phyloP scores from a whole-genome alignment of 2,888 invertebrate genomes.

The Drosophila barbarae region DNA sequence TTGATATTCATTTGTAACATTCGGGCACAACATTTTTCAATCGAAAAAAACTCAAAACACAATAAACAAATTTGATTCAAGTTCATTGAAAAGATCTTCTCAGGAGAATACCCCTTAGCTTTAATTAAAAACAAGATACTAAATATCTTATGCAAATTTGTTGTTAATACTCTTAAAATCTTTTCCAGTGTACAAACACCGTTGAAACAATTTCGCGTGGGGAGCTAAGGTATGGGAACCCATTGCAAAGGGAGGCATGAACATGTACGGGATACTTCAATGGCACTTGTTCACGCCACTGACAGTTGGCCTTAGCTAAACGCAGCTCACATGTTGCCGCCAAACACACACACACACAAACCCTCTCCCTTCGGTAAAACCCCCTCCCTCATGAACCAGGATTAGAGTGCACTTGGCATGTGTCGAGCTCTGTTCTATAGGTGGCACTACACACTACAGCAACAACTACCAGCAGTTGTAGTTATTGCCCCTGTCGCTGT shows the following conservation, averaged over 20 bases:
- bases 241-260: conserved; percentile 1
- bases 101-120: neutral
- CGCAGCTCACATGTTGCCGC: conserved; percentile 30
- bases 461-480: conserved; percentile 3
- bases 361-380: conserved; percentile 10
- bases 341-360: conserved; percentile 4
- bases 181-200: conserved; percentile 7
- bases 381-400: neutral
- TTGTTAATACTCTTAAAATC: neutral
- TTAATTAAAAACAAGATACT: neutral
- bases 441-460: neutral
- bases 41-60: too few species aligned
- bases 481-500: conserved; percentile 11
- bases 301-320: conserved; percentile 52
- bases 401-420: conserved; percentile 58
- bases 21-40: too few species aligned
- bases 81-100: neutral
- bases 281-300: conserved; percentile 55
- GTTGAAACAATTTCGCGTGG: conserved; percentile 36
- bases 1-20: too few species aligned
- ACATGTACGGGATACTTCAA: conserved; percentile 42
- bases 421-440: conserved; percentile 37
- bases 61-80: neutral
- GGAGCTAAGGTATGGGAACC: neutral
- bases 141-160: neutral